Evolutionary conservation across 1,140 invertebrate genomes (phyloP), one percentile per base, ranked within the genome.

Genomic region (Lepidotrigona ventralis): DNA sequence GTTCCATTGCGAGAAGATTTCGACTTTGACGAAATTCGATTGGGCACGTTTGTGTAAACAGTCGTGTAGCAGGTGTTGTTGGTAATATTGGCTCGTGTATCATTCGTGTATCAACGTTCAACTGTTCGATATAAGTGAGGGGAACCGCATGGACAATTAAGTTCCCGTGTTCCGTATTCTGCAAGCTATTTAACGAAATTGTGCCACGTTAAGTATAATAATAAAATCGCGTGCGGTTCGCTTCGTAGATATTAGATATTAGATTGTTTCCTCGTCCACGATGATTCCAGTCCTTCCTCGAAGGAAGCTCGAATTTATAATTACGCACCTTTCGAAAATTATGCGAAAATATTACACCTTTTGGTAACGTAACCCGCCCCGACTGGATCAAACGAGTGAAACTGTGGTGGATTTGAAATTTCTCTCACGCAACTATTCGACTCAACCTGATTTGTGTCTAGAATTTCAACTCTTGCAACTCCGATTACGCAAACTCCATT

Each of bases 41-140:
- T 46, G 39, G 2, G 4, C 9, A 69, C 54, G 54, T 74, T 66
- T 29, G 26, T 81, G n/a, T 39, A 26, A 80, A 58, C 69, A 6
- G 15, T 14, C 11, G 0, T 23, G 33, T 5, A 66, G 39, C 79
- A 81, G 79, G 71, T 81, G 79, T 29, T 54, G 29, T 2, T 51
- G 6, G 39, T 60, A 56, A 66, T 66, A 26, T 17, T 21, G 17
- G 19, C 39, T 75, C 72, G 39, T 75, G 53, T 56, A 81, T 68
- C 53, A 81, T 81, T 81, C 58, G n/a, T n/a, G n/a, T n/a, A n/a
- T n/a, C n/a, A n/a, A 56, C 26, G 60, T 19, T 54, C 17, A 19
- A 19, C 19, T 2, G 17, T 46, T 19, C 29, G 19, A 58, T 54
- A 51, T 72, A 80, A 63, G 33, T 9, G 33, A 29, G 58, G 26